Evolutionary conservation across 2,888 invertebrate species (phyloP).

Genomic region (Megastigmus dorsalis): DNA sequence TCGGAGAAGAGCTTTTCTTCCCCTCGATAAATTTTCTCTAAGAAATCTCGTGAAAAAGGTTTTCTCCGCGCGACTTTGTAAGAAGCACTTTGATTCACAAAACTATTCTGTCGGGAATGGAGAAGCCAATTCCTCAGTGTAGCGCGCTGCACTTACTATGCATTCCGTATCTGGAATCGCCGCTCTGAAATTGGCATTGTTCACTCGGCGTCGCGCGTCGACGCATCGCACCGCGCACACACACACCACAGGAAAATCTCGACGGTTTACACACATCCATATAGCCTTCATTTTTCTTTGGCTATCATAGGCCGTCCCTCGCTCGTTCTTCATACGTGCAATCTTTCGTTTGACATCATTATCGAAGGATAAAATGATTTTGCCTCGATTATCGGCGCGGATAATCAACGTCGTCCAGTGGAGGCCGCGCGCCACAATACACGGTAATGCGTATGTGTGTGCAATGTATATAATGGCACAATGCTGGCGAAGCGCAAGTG

Average conservation of each 20-base stretch:
- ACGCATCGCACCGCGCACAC: neutral
- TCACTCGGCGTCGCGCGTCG: neutral
- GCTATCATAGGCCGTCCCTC: no score
- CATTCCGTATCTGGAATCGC: slow-evolving; percentile 27
- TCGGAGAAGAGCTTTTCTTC: no score
- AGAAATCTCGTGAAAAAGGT: no score
- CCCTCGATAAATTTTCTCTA: no score
- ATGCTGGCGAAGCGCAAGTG: neutral
- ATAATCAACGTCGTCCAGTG: neutral
- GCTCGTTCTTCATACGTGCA: neutral
- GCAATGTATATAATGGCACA: no score
- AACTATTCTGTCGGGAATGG: no score
- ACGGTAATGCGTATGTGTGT: neutral
- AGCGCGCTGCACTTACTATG: slow-evolving; percentile 34
- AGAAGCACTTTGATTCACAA: no score
- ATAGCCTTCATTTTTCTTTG: neutral
- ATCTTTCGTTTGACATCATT: slow-evolving; percentile 19
- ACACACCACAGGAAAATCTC: slow-evolving; percentile 16
- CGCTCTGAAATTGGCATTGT: slow-evolving; percentile 41
- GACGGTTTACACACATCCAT: neutral
- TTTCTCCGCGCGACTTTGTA: no score
- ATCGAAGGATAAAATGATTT: slow-evolving; percentile 9
- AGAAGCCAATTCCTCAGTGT: no score
- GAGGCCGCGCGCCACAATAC: neutral
- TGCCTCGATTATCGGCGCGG: neutral